phyloP scores from a whole-genome alignment of 2,797 vertebrate genomes.

The Lerista edwardsae region DNA sequence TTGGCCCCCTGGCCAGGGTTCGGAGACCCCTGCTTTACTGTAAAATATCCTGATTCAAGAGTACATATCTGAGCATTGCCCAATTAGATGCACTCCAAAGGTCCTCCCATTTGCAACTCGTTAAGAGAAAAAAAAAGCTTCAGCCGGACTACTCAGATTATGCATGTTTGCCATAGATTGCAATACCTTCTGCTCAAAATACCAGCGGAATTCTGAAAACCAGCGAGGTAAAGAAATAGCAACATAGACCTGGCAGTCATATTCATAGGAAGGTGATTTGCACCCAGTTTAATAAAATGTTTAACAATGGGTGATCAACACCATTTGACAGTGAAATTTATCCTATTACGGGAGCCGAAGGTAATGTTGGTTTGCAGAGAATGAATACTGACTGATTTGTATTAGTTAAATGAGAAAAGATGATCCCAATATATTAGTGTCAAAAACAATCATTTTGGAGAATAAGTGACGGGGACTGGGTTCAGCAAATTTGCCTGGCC shows the following conservation, averaged over 20 bases:
- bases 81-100: neutral
- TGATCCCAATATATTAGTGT: conserved; percentile 38
- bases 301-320: conserved; percentile 58
- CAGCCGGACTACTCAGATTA: neutral
- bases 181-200: conserved; percentile 21
- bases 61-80: conserved; percentile 18
- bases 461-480: conserved; percentile 11
- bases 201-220: conserved; percentile 35
- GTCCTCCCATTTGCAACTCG: neutral
- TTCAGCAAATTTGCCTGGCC: conserved; percentile 14
- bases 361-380: conserved; percentile 44
- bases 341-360: conserved; percentile 32
- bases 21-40: too few species aligned
- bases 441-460: conserved; percentile 48
- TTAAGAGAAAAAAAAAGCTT: neutral
- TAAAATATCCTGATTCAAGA: conserved; percentile 24
- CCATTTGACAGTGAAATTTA: conserved; percentile 49
- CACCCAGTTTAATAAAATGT: conserved; percentile 45
- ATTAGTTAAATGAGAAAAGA: conserved; percentile 47
- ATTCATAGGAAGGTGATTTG: conserved; percentile 36
- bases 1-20: too few species aligned
- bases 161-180: conserved; percentile 30
- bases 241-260: conserved; percentile 42
- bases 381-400: conserved; percentile 45
- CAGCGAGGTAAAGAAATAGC: conserved; percentile 41